phyloP scores from a whole-genome alignment of 2,113 vertebrate species.

The Nyctibius bracteatus region DNA sequence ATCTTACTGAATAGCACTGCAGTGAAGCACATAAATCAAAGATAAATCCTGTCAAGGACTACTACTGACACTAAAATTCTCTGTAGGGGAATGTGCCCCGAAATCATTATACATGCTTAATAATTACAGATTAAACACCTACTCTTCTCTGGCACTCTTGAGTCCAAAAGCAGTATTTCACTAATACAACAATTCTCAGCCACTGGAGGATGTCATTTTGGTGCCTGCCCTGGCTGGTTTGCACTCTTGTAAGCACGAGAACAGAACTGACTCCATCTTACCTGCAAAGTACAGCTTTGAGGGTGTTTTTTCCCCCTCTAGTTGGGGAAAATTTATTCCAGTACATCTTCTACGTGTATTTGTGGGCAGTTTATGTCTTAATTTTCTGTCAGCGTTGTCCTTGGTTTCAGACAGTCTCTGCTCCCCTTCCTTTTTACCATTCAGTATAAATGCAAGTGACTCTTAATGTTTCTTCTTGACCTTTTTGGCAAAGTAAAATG shows the following conservation, averaged over 20 bases:
- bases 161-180: background rate
- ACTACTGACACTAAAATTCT: background rate
- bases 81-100: background rate
- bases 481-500: background rate
- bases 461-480: background rate
- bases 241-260: background rate
- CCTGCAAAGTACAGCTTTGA: background rate
- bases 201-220: background rate
- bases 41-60: background rate
- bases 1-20: background rate
- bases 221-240: background rate
- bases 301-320: background rate
- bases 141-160: background rate
- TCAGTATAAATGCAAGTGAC: background rate
- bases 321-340: background rate
- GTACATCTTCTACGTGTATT: background rate
- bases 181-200: fast-evolving
- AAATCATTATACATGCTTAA: background rate
- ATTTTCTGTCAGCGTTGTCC: background rate
- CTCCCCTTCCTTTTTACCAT: background rate
- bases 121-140: background rate
- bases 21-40: background rate
- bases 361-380: background rate
- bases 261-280: background rate
- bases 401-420: background rate